Evolutionary conservation across 2,888 invertebrate genomes (phyloP).

Genomic region (Margaritifera margaritifera): DNA sequence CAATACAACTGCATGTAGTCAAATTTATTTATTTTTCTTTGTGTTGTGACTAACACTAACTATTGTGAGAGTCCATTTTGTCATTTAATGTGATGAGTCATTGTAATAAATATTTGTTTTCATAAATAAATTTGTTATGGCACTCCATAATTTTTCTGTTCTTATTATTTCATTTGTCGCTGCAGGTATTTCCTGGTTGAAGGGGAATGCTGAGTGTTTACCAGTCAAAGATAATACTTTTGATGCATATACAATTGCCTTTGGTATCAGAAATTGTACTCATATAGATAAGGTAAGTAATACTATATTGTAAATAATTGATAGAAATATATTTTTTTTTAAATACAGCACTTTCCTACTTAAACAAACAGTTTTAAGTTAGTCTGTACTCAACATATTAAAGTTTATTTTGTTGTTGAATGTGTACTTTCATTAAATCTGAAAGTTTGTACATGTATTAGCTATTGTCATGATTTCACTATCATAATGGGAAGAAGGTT

Average conservation of each 20-base stretch:
- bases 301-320: constrained; percentile 1
- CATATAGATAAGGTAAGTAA: constrained; percentile 85
- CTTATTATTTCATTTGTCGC: constrained; percentile 2
- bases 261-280: constrained; percentile 96
- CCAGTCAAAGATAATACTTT: constrained; percentile 84
- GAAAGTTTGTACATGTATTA: too few relatives aligned
- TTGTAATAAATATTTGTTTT: not conserved
- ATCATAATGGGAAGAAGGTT: too few relatives aligned
- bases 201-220: constrained; percentile 90
- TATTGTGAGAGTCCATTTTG: too few relatives aligned
- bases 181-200: constrained; percentile 74
- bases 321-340: not conserved
- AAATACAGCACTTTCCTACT: not conserved
- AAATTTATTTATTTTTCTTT: too few relatives aligned
- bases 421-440: too few relatives aligned
- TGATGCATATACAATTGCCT: constrained; percentile 96
- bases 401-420: too few relatives aligned
- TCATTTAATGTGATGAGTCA: not conserved
- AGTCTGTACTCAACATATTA: too few relatives aligned
- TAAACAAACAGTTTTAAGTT: not conserved
- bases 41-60: too few relatives aligned
- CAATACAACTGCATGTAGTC: too few relatives aligned
- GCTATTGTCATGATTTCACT: too few relatives aligned
- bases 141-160: not conserved
- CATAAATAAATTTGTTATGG: not conserved